Evolutionary conservation across 2,113 vertebrate genomes (phyloP).

Genomic region (Ginglymostoma cirratum): DNA sequence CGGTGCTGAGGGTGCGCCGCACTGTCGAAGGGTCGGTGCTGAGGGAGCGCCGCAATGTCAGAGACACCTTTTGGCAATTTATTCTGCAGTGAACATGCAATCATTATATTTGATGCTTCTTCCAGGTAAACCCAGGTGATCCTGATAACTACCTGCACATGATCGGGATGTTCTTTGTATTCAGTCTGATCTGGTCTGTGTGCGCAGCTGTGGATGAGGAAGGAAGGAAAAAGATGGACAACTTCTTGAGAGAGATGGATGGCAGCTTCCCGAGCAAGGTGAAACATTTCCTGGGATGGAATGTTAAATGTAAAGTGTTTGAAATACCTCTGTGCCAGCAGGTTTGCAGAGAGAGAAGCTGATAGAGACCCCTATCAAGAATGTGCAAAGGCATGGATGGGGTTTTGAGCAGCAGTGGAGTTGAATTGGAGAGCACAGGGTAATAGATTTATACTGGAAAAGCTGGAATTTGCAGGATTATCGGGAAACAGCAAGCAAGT

Average conservation of each 20-base stretch:
- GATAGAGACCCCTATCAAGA: background rate
- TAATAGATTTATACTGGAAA: background rate
- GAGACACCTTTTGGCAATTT: too few relatives aligned
- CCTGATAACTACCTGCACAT: constrained; percentile 54
- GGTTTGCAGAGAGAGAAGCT: background rate
- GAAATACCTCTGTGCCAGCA: background rate
- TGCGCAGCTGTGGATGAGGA: constrained; percentile 77
- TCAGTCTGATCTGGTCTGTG: constrained; percentile 84
- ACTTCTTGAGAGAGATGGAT: constrained; percentile 69
- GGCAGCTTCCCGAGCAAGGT: constrained; percentile 83
- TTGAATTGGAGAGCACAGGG: too few relatives aligned
- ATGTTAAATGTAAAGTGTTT: too few relatives aligned
- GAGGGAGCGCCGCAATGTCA: too few relatives aligned
- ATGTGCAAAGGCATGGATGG: background rate
- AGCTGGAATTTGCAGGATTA: background rate
- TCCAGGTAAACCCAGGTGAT: constrained; percentile 63
- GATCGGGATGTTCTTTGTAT: constrained; percentile 74
- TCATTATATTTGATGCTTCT: background rate
- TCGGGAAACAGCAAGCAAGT: background rate
- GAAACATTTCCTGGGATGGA: background rate
- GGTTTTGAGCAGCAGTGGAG: too few relatives aligned
- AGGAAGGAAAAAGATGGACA: constrained; percentile 74
- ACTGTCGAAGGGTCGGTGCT: too few relatives aligned
- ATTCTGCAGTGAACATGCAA: background rate
- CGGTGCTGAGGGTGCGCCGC: too few relatives aligned